phyloP scores from a whole-genome alignment of 2,888 invertebrate genomes.

The Abrostola triplasia region DNA sequence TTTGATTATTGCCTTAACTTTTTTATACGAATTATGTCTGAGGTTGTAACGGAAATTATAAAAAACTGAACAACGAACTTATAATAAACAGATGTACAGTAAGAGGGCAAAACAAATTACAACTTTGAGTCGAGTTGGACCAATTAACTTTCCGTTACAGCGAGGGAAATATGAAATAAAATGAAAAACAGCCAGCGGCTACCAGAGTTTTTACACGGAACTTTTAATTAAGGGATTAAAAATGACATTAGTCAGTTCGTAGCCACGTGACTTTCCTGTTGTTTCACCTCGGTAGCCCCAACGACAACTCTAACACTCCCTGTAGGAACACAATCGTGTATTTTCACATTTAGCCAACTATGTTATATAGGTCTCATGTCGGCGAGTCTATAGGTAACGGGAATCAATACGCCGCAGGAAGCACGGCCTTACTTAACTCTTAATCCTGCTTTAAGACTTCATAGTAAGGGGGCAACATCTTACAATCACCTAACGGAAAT shows the following conservation, averaged over 20 bases:
- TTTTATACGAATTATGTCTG: constrained; percentile 10
- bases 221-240: constrained; percentile 88
- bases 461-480: too few species aligned
- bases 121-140: constrained; percentile 84
- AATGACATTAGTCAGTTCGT: constrained; percentile 85
- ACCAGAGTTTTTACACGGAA: constrained; percentile 76
- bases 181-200: constrained; percentile 83
- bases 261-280: constrained; percentile 82
- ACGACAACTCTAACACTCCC: constrained; percentile 59
- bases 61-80: constrained; percentile 75
- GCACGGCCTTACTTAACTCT: too few species aligned
- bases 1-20: constrained; percentile 32
- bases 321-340: too few species aligned
- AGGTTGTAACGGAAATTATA: constrained; percentile 64
- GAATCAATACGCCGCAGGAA: too few species aligned
- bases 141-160: constrained; percentile 88
- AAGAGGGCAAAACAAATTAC: constrained; percentile 85
- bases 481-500: too few species aligned
- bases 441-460: too few species aligned
- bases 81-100: constrained; percentile 81
- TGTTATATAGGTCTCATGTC: too few species aligned
- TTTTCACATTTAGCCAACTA: too few species aligned
- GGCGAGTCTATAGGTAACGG: too few species aligned
- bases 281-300: constrained; percentile 65
- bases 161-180: constrained; percentile 86